These are phyloP conservation scores for Rhagoletis pomonella DNA, from an alignment of 1,140 invertebrate genomes.

Conservation along the genomic window DNA sequence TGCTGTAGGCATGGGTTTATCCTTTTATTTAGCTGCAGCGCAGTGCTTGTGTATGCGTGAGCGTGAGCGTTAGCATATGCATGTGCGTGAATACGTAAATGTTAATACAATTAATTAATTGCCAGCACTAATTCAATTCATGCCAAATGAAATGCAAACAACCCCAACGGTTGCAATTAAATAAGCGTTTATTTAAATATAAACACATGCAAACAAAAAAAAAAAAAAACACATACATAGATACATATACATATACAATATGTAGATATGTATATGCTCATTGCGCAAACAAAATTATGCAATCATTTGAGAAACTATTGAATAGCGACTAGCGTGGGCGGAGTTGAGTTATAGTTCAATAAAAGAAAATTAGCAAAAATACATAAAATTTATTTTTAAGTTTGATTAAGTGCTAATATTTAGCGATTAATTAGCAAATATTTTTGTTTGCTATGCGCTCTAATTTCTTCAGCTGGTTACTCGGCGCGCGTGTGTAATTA, in stretches of 20 bases:
- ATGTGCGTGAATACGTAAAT: not conserved
- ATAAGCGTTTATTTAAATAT: not conserved
- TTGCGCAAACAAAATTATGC: not conserved
- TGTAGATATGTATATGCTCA: not conserved
- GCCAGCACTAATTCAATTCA: conserved; percentile 39
- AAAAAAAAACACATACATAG: no score
- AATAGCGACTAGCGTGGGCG: not conserved
- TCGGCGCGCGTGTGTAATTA: not conserved
- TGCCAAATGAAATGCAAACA: conserved; percentile 47
- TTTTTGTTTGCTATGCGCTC: not conserved
- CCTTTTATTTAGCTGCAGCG: not conserved
- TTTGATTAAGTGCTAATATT: conserved; percentile 26
- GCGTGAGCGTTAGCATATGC: no score
- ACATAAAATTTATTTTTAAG: conserved; percentile 5
- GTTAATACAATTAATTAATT: conserved; percentile 43
- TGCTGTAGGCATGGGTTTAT: not conserved
- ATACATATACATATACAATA: no score
- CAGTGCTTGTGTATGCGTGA: not conserved
- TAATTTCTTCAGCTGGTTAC: not conserved
- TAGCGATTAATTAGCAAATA: not conserved
- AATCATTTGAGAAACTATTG: not conserved
- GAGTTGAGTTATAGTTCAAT: not conserved
- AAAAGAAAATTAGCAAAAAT: not conserved
- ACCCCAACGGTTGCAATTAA: not conserved
- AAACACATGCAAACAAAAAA: not conserved